Conservation (phyloP, 2,797 vertebrate species). For the Sparidentex hasta region DNA sequence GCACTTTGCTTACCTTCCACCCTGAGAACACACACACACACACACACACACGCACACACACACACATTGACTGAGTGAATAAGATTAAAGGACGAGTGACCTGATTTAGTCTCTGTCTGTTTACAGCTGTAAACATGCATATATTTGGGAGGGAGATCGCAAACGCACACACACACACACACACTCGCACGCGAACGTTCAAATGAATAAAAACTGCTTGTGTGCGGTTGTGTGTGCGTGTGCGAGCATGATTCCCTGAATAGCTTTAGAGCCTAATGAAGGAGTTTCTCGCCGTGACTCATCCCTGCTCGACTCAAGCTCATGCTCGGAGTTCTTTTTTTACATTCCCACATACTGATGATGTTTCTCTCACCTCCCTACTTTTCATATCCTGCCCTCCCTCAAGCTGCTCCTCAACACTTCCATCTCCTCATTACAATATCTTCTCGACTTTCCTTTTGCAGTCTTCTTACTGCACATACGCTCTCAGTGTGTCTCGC, state of each 20-base stretch:
- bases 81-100: conserved; percentile 73
- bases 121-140: conserved; percentile 64
- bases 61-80: conserved; percentile 50
- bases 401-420: conserved; percentile 19
- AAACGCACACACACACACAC: conserved; percentile 19
- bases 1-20: conserved; percentile 75
- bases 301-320: conserved; percentile 37
- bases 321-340: conserved; percentile 23
- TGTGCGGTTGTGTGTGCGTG: not conserved
- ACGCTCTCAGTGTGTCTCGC: conserved; percentile 11
- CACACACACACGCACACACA: conserved; percentile 34
- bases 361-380: conserved; percentile 25
- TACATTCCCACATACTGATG: conserved; percentile 27
- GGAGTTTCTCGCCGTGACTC: conserved; percentile 57
- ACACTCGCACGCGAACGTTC: conserved; percentile 7
- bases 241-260: conserved; percentile 34
- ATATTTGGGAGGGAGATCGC: conserved; percentile 36
- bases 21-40: conserved; percentile 46
- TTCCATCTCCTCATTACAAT: conserved; percentile 48
- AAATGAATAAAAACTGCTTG: conserved; percentile 17
- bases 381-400: conserved; percentile 27
- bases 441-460: conserved; percentile 5
- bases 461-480: conserved; percentile 31
- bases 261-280: conserved; percentile 46
- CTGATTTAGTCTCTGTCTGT: conserved; percentile 79